These are phyloP conservation scores for Listronotus oregonensis DNA, from an alignment of 1,140 invertebrate genomes.

Conservation along the genomic window DNA sequence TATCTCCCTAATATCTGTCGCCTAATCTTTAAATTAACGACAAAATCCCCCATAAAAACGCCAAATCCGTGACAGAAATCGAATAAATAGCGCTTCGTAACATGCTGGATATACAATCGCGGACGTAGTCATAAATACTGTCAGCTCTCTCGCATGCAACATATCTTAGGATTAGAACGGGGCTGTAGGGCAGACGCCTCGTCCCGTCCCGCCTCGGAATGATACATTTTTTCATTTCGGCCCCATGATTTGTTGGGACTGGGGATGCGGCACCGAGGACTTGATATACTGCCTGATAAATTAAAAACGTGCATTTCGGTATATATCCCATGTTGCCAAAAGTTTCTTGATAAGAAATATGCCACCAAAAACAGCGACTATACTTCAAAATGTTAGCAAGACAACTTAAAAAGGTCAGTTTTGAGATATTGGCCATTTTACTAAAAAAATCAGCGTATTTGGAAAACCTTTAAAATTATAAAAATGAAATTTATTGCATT, in stretches of 20 bases:
- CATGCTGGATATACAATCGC: conserved; percentile 8
- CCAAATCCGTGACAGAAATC: background rate
- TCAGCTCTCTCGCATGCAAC: conserved; percentile 29
- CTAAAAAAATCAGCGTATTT: too few species aligned
- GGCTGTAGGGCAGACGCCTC: background rate
- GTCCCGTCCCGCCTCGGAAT: conserved; percentile 30
- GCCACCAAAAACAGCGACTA: too few species aligned
- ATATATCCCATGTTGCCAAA: conserved; percentile 19
- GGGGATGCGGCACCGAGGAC: conserved; percentile 52
- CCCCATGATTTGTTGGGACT: conserved; percentile 50
- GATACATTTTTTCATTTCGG: conserved; percentile 52
- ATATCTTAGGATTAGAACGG: conserved; percentile 46
- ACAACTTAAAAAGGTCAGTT: too few species aligned
- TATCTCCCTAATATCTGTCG: background rate
- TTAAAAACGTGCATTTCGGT: conserved; percentile 57
- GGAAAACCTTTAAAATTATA: too few species aligned
- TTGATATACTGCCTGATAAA: conserved; percentile 60
- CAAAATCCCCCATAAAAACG: conserved; percentile 2
- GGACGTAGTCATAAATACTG: conserved; percentile 33
- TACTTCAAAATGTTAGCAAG: too few species aligned
- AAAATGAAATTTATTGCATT: too few species aligned
- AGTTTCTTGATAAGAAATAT: conserved; percentile 2
- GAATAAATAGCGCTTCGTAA: background rate
- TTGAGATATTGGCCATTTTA: too few species aligned
- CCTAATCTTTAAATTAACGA: background rate